Evolutionary conservation across 2,797 vertebrate species (phyloP).

Genomic region (Huso huso): DNA sequence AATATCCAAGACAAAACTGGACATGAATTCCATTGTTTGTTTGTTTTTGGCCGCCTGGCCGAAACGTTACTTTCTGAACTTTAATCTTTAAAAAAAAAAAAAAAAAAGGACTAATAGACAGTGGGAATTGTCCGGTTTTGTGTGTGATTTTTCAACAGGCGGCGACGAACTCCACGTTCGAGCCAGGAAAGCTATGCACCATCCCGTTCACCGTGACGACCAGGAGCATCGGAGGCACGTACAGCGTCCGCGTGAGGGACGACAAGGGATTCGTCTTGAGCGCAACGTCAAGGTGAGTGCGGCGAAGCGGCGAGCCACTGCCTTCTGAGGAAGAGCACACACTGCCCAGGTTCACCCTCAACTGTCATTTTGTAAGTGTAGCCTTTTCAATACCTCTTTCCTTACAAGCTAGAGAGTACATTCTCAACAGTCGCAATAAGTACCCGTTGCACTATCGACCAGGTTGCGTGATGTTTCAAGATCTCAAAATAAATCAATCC

Average conservation of each 20-base stretch:
- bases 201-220: slow-evolving; percentile 39
- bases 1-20: not conserved
- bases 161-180: slow-evolving; percentile 21
- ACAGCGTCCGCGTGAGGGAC: slow-evolving; percentile 38
- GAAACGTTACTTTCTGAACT: too few relatives aligned
- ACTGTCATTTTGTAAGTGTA: too few relatives aligned
- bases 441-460: not conserved
- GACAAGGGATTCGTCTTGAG: slow-evolving; percentile 20
- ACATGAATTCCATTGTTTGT: not conserved
- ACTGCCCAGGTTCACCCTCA: not conserved
- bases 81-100: too few relatives aligned
- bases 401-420: too few relatives aligned
- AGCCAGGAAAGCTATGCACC: slow-evolving; percentile 27
- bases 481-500: too few relatives aligned
- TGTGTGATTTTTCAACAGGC: slow-evolving; percentile 26
- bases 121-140: too few relatives aligned
- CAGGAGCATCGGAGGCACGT: slow-evolving; percentile 20
- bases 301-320: too few relatives aligned
- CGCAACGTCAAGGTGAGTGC: not conserved
- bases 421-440: not conserved
- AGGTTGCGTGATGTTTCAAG: not conserved
- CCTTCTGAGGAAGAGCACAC: not conserved
- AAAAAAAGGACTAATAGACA: too few relatives aligned
- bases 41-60: not conserved
- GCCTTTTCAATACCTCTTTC: too few relatives aligned